Percentiles rank a stretch among this genome's conserved stretches.
Evolutionary conservation across 2,888 invertebrate species (phyloP).

Genomic region (Brachypterus glaber): DNA sequence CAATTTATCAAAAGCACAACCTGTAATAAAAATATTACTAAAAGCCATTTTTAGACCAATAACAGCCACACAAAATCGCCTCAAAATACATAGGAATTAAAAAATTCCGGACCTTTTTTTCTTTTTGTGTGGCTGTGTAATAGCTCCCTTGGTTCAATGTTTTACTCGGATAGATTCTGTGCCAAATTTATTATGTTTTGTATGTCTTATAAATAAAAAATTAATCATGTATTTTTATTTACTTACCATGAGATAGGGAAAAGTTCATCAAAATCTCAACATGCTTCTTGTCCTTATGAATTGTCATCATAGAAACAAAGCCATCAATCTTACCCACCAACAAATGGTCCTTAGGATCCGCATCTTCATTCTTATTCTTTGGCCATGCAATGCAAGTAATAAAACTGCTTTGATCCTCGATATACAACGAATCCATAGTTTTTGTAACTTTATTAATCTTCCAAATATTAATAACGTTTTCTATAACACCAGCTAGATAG

Average conservation of each 20-base stretch:
- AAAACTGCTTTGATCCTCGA: constrained; percentile 41
- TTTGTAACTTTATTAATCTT: constrained; percentile 36
- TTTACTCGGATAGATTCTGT: too few species aligned
- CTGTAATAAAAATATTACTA: too few species aligned
- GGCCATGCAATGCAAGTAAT: constrained; percentile 47
- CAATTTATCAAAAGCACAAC: too few species aligned
- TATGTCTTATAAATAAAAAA: too few species aligned
- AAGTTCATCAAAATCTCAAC: constrained; percentile 36
- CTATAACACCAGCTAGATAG: constrained; percentile 49
- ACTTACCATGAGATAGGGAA: constrained; percentile 35
- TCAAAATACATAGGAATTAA: too few species aligned
- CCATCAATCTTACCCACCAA: constrained; percentile 48
- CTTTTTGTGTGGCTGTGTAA: too few species aligned
- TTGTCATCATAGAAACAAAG: constrained; percentile 36
- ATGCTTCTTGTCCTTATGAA: constrained; percentile 29
- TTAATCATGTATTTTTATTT: too few species aligned
- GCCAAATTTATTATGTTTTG: too few species aligned
- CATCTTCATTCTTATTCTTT: constrained; percentile 24
- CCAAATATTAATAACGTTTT: constrained; percentile 51
- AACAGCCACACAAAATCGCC: too few species aligned
- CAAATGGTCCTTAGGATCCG: constrained; percentile 35
- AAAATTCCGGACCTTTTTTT: too few species aligned
- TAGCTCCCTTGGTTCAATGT: too few species aligned
- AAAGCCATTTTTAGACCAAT: too few species aligned
- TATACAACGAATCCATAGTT: constrained; percentile 34